These are phyloP conservation scores for Lamellibrachia luymesi DNA, from an alignment of 1,140 invertebrate species.

Conservation along the genomic window DNA sequence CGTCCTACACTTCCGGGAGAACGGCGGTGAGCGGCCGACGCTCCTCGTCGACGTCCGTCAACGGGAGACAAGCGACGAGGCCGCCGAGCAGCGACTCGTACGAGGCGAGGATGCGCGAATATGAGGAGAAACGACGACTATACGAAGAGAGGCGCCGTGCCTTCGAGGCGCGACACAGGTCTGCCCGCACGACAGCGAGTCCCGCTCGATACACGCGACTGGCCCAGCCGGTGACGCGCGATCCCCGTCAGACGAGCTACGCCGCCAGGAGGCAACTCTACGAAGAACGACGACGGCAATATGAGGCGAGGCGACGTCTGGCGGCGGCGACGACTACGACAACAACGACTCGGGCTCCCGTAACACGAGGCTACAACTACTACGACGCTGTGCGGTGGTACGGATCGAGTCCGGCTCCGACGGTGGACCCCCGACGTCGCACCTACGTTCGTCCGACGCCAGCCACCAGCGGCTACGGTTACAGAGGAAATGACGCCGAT, in stretches of 20 bases:
- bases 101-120: not conserved
- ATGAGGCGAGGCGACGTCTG: not conserved
- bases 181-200: not conserved
- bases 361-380: not conserved
- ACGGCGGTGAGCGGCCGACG: not conserved
- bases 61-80: not conserved
- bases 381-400: not conserved
- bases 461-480: not conserved
- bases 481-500: not conserved
- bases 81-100: not conserved
- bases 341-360: not conserved
- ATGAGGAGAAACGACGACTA: not conserved
- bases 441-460: not conserved
- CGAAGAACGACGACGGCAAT: not conserved
- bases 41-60: not conserved
- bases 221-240: too few relatives aligned
- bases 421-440: not conserved
- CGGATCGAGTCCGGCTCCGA: not conserved
- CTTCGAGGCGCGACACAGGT: not conserved
- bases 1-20: not conserved
- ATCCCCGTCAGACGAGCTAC: not conserved
- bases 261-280: not conserved
- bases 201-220: not conserved
- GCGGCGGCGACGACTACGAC: too few relatives aligned
- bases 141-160: not conserved